Base-by-base conservation (phyloP, 2,888 invertebrate genomes). In the Tenthredo distinguenda region DNA sequence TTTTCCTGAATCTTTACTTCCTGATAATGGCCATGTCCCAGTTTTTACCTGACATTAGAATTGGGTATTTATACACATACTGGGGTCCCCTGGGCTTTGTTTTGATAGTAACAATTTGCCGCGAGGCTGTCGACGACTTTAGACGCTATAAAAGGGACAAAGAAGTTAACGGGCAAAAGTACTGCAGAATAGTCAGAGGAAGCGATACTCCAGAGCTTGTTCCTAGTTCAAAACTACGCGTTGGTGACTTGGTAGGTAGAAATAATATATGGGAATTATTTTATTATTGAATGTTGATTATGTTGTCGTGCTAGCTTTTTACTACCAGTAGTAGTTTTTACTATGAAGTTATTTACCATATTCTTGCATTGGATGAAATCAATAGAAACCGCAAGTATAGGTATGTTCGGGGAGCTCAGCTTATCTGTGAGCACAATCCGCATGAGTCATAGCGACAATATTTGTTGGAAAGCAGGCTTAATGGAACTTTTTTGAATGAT, bases 21-120 rank as follows among this genome's bases (percentile, higher is more conserved):
- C 95, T 99, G 88, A 95, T 99, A 86, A 99, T 99, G 99, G 99
- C 99, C 0, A 95, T 97, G 84, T 99, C 99, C 91, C 99, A 99
- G 94, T 99, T 99, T 94, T 98, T 99, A 92, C 98, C 99, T 37
- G 98, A 98, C 91, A 97, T 99, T 89, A 95, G 98, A 90, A 98
- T 99, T 91, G 99, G 99, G 2, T 99, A 99, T 93, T 96, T 99
- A 72, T 99, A 99, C 94, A 99, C 99, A 0, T 99, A 99, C 94
- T 99, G 99, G 99, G 99, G 99, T 87, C 99, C 99, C 74, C 94
- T 99, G 92, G 97, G 98, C 90, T 99, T 99, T 94, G 99, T 99
- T 40, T 94, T 99, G 85, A 96, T 97, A 88, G 99, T 99, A 12
- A 99, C 99, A 18, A 96, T 99, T 93, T 97, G 98, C 92, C 96